Evolutionary conservation across 2,888 invertebrate species (phyloP).

Genomic region (Teleiodes luculella): DNA sequence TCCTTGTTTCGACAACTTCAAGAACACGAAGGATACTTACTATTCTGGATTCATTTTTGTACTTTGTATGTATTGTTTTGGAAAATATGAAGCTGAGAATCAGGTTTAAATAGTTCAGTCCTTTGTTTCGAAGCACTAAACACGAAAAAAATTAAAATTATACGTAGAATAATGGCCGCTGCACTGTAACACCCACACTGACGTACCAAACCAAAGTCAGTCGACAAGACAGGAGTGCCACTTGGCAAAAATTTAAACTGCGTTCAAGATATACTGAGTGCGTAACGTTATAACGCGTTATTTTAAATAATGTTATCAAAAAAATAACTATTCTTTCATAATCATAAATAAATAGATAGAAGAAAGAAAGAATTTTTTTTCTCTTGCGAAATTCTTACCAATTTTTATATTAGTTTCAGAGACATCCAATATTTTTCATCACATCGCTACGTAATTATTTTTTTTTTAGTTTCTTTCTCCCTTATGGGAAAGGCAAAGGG

Average conservation of each 20-base stretch:
- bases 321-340: too few species aligned
- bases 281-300: neutral
- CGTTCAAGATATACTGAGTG: constrained; percentile 44
- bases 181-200: constrained; percentile 74
- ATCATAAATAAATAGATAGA: too few species aligned
- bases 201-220: constrained; percentile 53
- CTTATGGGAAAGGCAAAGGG: too few species aligned
- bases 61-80: constrained; percentile 59
- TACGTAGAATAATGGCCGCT: constrained; percentile 78
- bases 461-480: too few species aligned
- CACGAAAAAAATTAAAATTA: constrained; percentile 66
- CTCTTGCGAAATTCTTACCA: too few species aligned
- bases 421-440: too few species aligned
- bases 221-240: constrained; percentile 69
- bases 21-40: constrained; percentile 80
- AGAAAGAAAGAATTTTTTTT: too few species aligned
- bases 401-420: too few species aligned
- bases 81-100: constrained; percentile 51
- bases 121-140: constrained; percentile 69
- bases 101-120: constrained; percentile 51
- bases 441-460: too few species aligned
- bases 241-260: constrained; percentile 68
- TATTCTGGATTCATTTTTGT: constrained; percentile 89
- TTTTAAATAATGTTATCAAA: neutral
- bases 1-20: constrained; percentile 56